phyloP scores from a whole-genome alignment of 2,888 invertebrate species.

The Calliphora vomitoria region DNA sequence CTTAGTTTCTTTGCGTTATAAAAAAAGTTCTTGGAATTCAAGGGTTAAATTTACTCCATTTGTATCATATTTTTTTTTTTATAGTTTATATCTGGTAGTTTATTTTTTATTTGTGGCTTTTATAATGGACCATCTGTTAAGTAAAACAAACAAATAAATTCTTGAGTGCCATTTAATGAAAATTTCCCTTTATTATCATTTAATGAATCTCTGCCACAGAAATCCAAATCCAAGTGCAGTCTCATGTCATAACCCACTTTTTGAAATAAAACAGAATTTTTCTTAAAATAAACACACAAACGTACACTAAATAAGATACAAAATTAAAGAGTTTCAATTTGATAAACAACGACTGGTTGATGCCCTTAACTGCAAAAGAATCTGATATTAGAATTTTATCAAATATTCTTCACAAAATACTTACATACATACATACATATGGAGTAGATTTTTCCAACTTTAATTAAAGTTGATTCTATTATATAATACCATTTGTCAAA shows the following conservation, averaged over 20 bases:
- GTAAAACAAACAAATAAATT: slow-evolving; percentile 46
- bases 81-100: not conserved
- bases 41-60: not conserved
- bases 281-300: slow-evolving; percentile 39
- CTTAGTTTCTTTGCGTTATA: not conserved
- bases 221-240: slow-evolving; percentile 53
- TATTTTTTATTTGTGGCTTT: slow-evolving; percentile 5
- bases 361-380: not conserved
- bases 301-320: not conserved
- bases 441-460: too few species aligned
- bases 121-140: slow-evolving; percentile 62
- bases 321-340: not conserved
- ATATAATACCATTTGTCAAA: too few species aligned
- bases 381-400: not conserved
- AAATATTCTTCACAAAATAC: too few species aligned
- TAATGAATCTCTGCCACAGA: slow-evolving; percentile 55
- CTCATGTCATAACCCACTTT: slow-evolving; percentile 55
- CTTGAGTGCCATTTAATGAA: slow-evolving; percentile 67
- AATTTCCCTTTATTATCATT: slow-evolving; percentile 67
- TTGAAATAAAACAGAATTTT: slow-evolving; percentile 52
- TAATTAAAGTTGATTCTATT: too few species aligned
- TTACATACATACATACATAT: too few species aligned
- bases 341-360: not conserved
- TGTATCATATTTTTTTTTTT: too few species aligned
- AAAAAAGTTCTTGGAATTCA: not conserved